Percentiles rank a stretch among this genome's conserved stretches.
These are phyloP conservation scores for Stomorhina lunata DNA, from an alignment of 2,888 invertebrate species.

Conservation along the genomic window DNA sequence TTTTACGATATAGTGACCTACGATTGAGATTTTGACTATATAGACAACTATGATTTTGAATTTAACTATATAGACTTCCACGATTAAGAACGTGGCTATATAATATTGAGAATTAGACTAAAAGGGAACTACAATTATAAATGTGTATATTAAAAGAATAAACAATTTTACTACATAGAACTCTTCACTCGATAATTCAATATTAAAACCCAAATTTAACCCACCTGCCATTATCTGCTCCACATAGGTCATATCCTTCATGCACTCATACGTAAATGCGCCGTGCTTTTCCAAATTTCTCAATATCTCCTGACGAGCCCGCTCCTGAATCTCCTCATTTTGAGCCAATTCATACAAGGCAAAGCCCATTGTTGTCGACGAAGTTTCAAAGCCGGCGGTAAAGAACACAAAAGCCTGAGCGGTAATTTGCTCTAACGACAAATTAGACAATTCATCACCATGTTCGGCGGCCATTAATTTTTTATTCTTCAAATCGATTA, in stretches of 20 bases:
- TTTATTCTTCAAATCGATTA: slow-evolving; percentile 78
- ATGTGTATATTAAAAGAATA: background rate
- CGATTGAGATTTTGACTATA: too few species aligned
- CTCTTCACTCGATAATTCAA: too few species aligned
- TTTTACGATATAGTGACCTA: too few species aligned
- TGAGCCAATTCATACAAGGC: slow-evolving; percentile 72
- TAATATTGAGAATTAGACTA: too few species aligned
- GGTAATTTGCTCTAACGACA: slow-evolving; percentile 71
- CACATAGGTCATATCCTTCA: slow-evolving; percentile 80
- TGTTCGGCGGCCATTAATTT: slow-evolving; percentile 69
- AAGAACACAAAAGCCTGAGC: slow-evolving; percentile 74
- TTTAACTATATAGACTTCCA: too few species aligned
- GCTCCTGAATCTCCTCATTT: slow-evolving; percentile 69
- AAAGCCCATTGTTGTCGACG: slow-evolving; percentile 83
- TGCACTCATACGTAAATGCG: slow-evolving; percentile 80
- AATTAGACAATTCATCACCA: slow-evolving; percentile 69
- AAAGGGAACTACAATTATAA: too few species aligned
- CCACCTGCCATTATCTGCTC: slow-evolving; percentile 80
- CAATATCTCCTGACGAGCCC: slow-evolving; percentile 76
- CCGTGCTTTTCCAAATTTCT: slow-evolving; percentile 75
- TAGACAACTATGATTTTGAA: too few species aligned
- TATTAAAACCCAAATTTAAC: background rate
- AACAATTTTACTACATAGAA: too few species aligned
- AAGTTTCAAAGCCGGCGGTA: slow-evolving; percentile 83
- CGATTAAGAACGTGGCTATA: too few species aligned